These are phyloP conservation scores for Heliconius hortense DNA, from an alignment of 2,888 invertebrate species.

Conservation along the genomic window DNA sequence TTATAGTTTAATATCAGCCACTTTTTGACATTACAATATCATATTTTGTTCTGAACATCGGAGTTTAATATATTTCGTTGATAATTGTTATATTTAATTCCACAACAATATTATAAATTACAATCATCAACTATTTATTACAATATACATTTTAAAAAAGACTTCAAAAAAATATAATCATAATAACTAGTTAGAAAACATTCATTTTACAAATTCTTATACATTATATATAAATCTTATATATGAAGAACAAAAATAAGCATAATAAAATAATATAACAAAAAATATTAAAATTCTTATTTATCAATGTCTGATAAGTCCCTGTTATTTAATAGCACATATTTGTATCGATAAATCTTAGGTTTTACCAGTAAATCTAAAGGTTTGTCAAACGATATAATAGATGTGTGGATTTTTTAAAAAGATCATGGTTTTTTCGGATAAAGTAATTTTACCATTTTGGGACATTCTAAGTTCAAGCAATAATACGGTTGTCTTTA, in stretches of 20 bases:
- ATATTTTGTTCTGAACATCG: conserved; percentile 15
- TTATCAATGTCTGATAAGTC: background rate
- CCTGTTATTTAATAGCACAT: background rate
- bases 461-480: background rate
- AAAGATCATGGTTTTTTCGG: background rate
- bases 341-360: background rate
- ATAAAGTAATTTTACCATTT: background rate
- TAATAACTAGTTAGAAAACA: conserved; percentile 15
- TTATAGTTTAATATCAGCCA: background rate
- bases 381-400: background rate
- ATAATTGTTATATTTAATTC: conserved; percentile 23
- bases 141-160: conserved; percentile 22
- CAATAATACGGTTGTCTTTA: background rate
- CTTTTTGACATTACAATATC: background rate
- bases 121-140: conserved; percentile 25
- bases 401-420: background rate
- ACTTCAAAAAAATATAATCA: conserved; percentile 24
- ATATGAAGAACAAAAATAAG: conserved; percentile 3
- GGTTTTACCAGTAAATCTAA: conserved; percentile 2
- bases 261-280: background rate
- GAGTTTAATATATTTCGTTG: conserved; percentile 35
- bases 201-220: conserved; percentile 5
- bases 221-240: conserved; percentile 8
- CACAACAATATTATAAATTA: conserved; percentile 28
- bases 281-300: background rate